Evolutionary conservation across 2,113 vertebrate genomes (phyloP), one percentile per base, ranked within the genome.

Genomic region (Athene noctua): DNA sequence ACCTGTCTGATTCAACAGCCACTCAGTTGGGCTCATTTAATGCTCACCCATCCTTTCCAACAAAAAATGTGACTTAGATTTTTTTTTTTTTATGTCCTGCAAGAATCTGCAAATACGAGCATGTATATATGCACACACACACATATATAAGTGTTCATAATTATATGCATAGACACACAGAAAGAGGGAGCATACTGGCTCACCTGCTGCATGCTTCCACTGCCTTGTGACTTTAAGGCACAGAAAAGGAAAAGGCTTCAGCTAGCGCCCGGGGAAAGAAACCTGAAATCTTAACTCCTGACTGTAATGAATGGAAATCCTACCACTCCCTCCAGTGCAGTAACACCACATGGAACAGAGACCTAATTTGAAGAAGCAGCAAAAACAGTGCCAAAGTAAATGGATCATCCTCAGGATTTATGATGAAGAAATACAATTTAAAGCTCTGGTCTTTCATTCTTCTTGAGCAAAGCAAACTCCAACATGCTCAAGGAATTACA

Each of bases 351-450:
- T 21, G 18, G 57, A 96, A 89, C 20, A 84, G 26, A 87, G 14
- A 85, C 13, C 20, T 82, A 68, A 85, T 68, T 19, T 92, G 65
- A 95, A 94, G 90, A 57, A 83, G 81, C 79, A 93, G 74, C 58
- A 90, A 93, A 96, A 73, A 13, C 62, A 72, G 27, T 91, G 90
- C 80, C 90, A 90, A 96, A 88, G 40, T 58, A 90, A 90, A 92
- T 51, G 71, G 74, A 83, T 15, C 14, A 70, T 62, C 29, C n/a
- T 65, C 42, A 59, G 29, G 51, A 88, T 80, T 96, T 92, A 92
- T 7, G 62, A 93, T 36, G 49, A 95, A 67, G 90, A 95, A 88
- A 95, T 13, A 72, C 7, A 77, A 22, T 58, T 84, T 95, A 77
- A 88, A 94, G 77, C 54, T 26, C 42, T 22, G 20, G 38, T 26